phyloP scores from a whole-genome alignment of 2,797 vertebrate species.

The Limosa lapponica region DNA sequence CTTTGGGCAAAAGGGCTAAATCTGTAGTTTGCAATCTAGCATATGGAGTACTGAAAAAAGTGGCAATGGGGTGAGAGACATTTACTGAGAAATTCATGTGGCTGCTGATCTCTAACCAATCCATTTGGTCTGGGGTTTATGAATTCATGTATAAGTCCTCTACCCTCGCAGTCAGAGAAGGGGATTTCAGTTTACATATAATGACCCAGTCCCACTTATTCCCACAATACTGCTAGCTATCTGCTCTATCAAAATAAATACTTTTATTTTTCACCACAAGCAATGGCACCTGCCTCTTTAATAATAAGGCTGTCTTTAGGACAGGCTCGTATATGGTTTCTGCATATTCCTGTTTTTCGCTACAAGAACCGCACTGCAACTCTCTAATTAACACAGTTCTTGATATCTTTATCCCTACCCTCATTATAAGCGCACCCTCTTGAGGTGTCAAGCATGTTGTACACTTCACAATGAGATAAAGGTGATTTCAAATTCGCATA shows the following conservation, averaged over 20 bases:
- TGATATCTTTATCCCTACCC: conserved; percentile 32
- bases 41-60: conserved; percentile 81
- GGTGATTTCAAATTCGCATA: background rate
- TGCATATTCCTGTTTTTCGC: background rate
- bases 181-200: conserved; percentile 21
- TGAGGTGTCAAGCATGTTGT: conserved; percentile 19
- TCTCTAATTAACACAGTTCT: conserved; percentile 29
- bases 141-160: conserved; percentile 67
- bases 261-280: conserved; percentile 14
- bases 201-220: conserved; percentile 58
- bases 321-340: background rate
- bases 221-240: background rate
- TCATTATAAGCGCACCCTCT: conserved; percentile 35
- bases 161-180: conserved; percentile 7
- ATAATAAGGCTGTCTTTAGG: background rate
- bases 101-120: conserved; percentile 73
- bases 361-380: background rate
- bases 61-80: conserved; percentile 83
- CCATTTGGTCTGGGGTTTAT: conserved; percentile 67
- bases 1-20: conserved; percentile 85
- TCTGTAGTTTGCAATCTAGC: conserved; percentile 81
- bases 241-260: conserved; percentile 41
- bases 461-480: conserved; percentile 23
- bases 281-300: background rate
- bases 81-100: conserved; percentile 76